phyloP scores from a whole-genome alignment of 1,140 invertebrate species.

The Drosophila bocki region DNA sequence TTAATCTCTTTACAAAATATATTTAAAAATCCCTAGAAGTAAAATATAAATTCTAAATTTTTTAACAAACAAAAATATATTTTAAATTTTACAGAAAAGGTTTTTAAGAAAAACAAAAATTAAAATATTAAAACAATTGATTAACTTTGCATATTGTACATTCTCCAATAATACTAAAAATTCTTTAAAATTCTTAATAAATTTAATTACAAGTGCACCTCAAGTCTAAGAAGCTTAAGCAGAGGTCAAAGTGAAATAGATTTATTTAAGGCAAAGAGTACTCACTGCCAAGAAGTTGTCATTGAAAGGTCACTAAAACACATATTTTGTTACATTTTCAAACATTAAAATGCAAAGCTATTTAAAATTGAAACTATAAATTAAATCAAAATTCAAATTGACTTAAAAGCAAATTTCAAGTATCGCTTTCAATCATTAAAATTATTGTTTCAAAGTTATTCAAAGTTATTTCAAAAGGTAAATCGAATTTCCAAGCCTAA shows the following conservation, averaged over 20 bases:
- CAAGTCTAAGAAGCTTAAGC: not conserved
- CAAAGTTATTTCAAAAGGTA: not conserved
- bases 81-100: too few species aligned
- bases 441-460: not conserved
- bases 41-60: too few species aligned
- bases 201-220: not conserved
- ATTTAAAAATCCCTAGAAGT: too few species aligned
- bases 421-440: slow-evolving; percentile 1
- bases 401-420: too few species aligned
- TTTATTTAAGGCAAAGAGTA: not conserved
- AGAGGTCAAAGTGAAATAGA: not conserved
- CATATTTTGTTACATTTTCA: not conserved
- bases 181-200: too few species aligned
- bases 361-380: too few species aligned
- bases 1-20: too few species aligned
- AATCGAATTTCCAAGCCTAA: not conserved
- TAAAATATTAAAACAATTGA: too few species aligned
- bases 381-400: not conserved
- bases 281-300: not conserved
- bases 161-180: too few species aligned
- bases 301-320: not conserved
- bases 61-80: too few species aligned
- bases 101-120: too few species aligned
- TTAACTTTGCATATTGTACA: too few species aligned
- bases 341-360: not conserved